Evolutionary conservation across 2,888 invertebrate species (phyloP).

Genomic region (Myopa tessellatipennis): DNA sequence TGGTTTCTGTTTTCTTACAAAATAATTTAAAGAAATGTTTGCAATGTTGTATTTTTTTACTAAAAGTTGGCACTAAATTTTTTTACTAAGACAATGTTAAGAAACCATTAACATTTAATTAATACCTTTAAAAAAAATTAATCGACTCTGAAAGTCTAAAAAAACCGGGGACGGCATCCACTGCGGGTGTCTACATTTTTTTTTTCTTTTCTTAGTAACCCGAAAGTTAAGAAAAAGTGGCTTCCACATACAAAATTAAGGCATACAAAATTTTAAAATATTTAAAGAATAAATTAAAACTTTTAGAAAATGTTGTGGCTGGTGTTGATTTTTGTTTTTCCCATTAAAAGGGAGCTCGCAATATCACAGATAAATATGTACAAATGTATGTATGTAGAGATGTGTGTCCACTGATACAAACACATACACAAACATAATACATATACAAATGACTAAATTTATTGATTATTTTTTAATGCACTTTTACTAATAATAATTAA

Average conservation of each 20-base stretch:
- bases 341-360: constrained; percentile 1
- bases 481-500: too few relatives aligned
- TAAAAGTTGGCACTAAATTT: constrained; percentile 2
- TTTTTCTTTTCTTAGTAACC: not conserved
- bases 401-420: not conserved
- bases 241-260: not conserved
- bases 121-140: not conserved
- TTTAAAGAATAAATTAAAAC: not conserved
- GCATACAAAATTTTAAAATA: not conserved
- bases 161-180: constrained; percentile 7
- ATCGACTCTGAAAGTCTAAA: not conserved
- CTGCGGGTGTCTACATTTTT: not conserved
- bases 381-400: not conserved
- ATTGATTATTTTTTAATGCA: constrained; percentile 16
- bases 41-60: not conserved
- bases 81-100: not conserved
- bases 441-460: constrained; percentile 13
- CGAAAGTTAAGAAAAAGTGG: not conserved
- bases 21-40: not conserved
- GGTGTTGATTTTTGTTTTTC: constrained; percentile 22
- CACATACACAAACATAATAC: constrained; percentile 22
- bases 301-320: not conserved
- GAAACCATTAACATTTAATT: not conserved
- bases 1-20: not conserved
- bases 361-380: constrained; percentile 41